phyloP scores from a whole-genome alignment of 1,140 invertebrate species.

The Thalassaphorura encarpata region DNA sequence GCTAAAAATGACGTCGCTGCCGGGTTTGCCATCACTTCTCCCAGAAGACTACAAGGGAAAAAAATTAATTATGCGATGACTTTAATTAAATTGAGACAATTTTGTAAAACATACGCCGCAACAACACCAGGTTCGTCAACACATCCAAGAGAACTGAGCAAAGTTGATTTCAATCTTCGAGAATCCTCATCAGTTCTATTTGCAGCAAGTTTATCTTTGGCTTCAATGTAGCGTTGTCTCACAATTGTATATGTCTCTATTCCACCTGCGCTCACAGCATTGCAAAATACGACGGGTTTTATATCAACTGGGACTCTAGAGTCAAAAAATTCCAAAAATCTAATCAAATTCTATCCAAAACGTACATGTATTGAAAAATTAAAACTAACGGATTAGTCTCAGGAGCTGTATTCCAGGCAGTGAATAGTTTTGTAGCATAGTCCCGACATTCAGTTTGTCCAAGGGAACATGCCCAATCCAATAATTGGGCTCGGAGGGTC shows the following conservation, averaged over 20 bases:
- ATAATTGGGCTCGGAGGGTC: constrained; percentile 5
- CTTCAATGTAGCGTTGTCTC: constrained; percentile 3
- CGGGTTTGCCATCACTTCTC: not conserved
- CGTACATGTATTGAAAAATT: not conserved
- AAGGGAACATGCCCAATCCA: constrained; percentile 20
- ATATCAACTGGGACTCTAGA: constrained; percentile 13
- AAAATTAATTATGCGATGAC: not conserved
- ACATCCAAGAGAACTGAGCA: not conserved
- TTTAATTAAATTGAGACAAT: too few relatives aligned
- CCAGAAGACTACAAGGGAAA: not conserved
- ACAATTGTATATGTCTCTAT: constrained; percentile 9
- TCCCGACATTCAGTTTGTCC: not conserved
- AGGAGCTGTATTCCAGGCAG: not conserved
- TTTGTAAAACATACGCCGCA: not conserved
- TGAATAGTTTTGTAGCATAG: not conserved
- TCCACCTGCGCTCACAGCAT: constrained; percentile 5
- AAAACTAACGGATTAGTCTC: not conserved
- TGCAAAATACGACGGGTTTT: constrained; percentile 15
- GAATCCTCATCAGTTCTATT: not conserved
- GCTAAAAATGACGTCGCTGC: not conserved
- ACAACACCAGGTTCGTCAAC: not conserved
- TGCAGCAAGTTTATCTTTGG: not conserved
- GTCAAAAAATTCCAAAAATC: not conserved
- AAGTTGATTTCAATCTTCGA: constrained; percentile 15
- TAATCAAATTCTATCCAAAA: not conserved